Conservation (phyloP, 2,113 vertebrate species). For the Ceuthmochares aereus region DNA sequence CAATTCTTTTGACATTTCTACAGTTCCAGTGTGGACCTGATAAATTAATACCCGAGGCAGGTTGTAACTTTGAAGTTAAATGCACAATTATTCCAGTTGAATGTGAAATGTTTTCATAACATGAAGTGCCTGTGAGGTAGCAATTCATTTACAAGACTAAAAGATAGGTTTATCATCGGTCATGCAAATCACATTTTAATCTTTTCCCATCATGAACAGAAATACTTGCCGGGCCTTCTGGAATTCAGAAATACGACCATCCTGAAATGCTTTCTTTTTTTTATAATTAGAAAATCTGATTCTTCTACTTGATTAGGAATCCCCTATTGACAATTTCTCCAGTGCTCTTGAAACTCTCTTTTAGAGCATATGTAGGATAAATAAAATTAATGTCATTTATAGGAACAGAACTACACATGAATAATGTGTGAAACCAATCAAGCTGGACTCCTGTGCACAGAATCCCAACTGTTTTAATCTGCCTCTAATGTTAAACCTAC, state of each 20-base stretch:
- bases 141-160: slow-evolving; percentile 22
- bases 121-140: slow-evolving; percentile 27
- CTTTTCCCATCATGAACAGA: slow-evolving; percentile 1
- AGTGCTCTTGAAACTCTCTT: neutral
- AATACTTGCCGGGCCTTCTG: neutral
- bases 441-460: neutral
- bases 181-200: slow-evolving; percentile 24
- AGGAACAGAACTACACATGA: neutral
- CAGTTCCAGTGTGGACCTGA: neutral
- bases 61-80: slow-evolving; percentile 49
- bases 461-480: neutral
- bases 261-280: neutral
- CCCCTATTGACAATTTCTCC: neutral
- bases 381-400: neutral
- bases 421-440: neutral
- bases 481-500: neutral
- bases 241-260: neutral
- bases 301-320: neutral
- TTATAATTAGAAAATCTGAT: neutral
- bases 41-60: slow-evolving; percentile 33
- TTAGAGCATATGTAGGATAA: neutral
- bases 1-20: neutral
- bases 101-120: slow-evolving; percentile 47
- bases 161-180: slow-evolving; percentile 3
- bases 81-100: slow-evolving; percentile 15